phyloP scores from a whole-genome alignment of 2,113 vertebrate genomes.

The Hippoglossus stenolepis region DNA sequence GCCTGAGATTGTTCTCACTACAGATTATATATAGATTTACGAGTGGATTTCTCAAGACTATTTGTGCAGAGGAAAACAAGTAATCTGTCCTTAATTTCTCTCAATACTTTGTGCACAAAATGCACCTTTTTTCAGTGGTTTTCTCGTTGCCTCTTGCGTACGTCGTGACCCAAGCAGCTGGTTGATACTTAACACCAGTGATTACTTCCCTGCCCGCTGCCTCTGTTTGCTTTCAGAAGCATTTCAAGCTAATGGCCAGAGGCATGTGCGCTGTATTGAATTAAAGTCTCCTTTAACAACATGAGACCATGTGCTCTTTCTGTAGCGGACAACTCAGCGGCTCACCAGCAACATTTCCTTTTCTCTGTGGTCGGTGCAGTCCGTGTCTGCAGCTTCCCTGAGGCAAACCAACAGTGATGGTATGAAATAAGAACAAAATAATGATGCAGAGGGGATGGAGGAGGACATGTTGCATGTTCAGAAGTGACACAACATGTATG shows the following conservation, averaged over 20 bases:
- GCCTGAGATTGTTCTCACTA: neutral
- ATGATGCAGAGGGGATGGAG: constrained; percentile 30
- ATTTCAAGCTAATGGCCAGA: constrained; percentile 59
- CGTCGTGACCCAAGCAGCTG: neutral
- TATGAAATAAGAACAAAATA: constrained; percentile 50
- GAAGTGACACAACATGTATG: constrained; percentile 21
- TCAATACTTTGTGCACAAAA: constrained; percentile 6
- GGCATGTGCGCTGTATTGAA: constrained; percentile 62
- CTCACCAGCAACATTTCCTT: constrained; percentile 14
- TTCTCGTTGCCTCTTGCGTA: neutral
- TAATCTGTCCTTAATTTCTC: neutral
- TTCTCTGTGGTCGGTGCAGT: constrained; percentile 20
- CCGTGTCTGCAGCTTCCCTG: constrained; percentile 7
- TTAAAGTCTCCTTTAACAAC: constrained; percentile 58
- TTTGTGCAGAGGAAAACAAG: neutral
- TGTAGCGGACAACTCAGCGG: constrained; percentile 22
- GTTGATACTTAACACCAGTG: constrained; percentile 37
- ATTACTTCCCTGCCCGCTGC: constrained; percentile 36
- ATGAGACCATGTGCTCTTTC: constrained; percentile 42
- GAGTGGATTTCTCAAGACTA: neutral
- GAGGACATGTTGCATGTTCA: constrained; percentile 14
- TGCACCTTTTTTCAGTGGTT: neutral
- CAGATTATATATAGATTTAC: neutral
- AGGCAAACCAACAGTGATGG: constrained; percentile 31
- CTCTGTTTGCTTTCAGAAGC: constrained; percentile 69